phyloP scores from a whole-genome alignment of 1,140 invertebrate species.

The Galleria mellonella region DNA sequence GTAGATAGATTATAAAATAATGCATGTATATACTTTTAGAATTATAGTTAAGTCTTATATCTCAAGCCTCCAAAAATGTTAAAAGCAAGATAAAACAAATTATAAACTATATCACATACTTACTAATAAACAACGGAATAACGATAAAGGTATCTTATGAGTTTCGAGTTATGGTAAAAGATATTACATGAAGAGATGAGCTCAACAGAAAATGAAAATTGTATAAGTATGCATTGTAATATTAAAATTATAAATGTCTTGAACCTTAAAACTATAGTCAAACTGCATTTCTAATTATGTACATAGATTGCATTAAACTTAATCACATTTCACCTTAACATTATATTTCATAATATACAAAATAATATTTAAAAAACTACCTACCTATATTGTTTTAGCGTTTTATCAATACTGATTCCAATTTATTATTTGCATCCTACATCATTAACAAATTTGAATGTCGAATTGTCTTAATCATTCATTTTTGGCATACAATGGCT shows the following conservation, averaged over 20 bases:
- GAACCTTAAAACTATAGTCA: conserved; percentile 9
- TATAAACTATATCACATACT: conserved; percentile 11
- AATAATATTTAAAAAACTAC: conserved; percentile 11
- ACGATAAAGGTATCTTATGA: conserved; percentile 56
- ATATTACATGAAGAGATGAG: neutral
- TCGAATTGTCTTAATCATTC: neutral
- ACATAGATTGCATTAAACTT: conserved; percentile 41
- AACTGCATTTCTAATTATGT: conserved; percentile 57
- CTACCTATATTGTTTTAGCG: neutral
- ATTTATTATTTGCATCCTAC: neutral
- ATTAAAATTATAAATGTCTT: no score
- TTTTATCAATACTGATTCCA: conserved; percentile 14
- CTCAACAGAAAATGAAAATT: no score
- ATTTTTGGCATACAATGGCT: conserved; percentile 66
- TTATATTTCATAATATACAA: conserved; percentile 43
- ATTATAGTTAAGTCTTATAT: neutral
- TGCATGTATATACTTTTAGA: no score
- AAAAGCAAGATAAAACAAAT: conserved; percentile 9
- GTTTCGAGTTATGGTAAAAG: conserved; percentile 59
- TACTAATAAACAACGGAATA: conserved; percentile 19
- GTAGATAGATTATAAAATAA: no score
- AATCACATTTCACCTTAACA: neutral
- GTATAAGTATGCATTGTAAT: no score
- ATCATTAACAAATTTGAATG: neutral
- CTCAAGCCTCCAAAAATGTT: conserved; percentile 14